Evolutionary conservation across 2,113 vertebrate genomes (phyloP).

Genomic region (Sinocyclocheilus grahami): DNA sequence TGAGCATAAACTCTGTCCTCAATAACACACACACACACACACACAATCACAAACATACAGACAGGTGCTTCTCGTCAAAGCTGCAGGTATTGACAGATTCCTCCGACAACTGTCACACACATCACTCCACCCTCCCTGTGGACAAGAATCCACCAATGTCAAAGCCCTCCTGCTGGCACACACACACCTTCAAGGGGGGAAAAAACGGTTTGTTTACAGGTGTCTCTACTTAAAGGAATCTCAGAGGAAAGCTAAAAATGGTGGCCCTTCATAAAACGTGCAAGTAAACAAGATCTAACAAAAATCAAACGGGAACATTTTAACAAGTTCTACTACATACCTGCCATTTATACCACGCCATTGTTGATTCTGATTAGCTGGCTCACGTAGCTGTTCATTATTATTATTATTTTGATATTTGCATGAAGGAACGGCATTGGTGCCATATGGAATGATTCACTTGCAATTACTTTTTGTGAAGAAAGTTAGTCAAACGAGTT

Average conservation of each 20-base stretch:
- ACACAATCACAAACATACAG: slow-evolving; percentile 25
- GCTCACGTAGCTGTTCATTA: too few relatives aligned
- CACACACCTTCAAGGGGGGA: slow-evolving; percentile 13
- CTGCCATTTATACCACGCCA: background rate
- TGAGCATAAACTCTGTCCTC: background rate
- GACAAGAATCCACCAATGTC: slow-evolving; percentile 44
- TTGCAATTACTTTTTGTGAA: background rate
- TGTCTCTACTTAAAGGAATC: background rate
- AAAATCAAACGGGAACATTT: too few relatives aligned
- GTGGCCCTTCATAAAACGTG: background rate
- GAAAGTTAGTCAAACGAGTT: background rate
- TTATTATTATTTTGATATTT: too few relatives aligned
- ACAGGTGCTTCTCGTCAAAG: slow-evolving; percentile 39
- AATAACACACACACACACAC: slow-evolving; percentile 28
- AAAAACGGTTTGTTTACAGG: slow-evolving; percentile 35
- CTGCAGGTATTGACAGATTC: slow-evolving; percentile 39
- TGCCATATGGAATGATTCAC: background rate
- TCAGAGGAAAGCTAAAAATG: background rate
- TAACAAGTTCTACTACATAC: background rate
- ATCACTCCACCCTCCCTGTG: slow-evolving; percentile 3
- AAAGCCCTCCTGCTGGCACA: slow-evolving; percentile 30
- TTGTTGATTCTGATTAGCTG: background rate
- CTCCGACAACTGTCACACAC: slow-evolving; percentile 52
- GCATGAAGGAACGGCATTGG: background rate
- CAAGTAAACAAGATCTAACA: background rate